phyloP scores from a whole-genome alignment of 1,140 invertebrate species.

The Euwallacea fornicatus region DNA sequence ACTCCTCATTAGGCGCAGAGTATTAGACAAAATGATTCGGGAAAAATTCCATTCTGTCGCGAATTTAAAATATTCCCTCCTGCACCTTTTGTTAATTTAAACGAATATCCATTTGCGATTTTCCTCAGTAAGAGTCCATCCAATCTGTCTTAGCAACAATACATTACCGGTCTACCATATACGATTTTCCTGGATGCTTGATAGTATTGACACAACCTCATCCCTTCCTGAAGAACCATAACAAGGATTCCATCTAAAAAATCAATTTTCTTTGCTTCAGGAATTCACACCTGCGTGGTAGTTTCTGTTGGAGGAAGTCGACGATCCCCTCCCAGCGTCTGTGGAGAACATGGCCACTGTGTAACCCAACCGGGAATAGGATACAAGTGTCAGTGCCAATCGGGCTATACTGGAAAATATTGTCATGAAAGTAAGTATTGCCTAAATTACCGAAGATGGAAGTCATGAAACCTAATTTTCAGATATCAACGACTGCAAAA shows the following conservation, averaged over 20 bases:
- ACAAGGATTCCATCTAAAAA: not conserved
- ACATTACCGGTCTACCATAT: not conserved
- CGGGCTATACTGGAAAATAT: constrained; percentile 75
- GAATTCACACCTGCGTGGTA: constrained; percentile 58
- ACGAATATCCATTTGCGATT: too few relatives aligned
- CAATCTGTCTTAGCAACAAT: too few relatives aligned
- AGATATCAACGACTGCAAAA: constrained; percentile 72
- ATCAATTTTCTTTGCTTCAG: constrained; percentile 37
- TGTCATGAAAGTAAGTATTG: constrained; percentile 70
- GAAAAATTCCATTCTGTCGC: too few relatives aligned
- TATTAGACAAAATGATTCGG: too few relatives aligned
- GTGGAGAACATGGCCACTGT: constrained; percentile 80
- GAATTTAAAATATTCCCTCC: too few relatives aligned
- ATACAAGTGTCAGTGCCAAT: constrained; percentile 72
- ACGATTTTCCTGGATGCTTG: not conserved
- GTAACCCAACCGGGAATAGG: constrained; percentile 63
- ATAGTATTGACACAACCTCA: not conserved
- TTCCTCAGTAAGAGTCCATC: too few relatives aligned
- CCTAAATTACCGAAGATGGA: not conserved
- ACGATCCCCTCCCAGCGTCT: constrained; percentile 56
- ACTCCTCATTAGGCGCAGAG: too few relatives aligned
- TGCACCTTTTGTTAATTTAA: too few relatives aligned
- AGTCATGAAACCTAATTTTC: not conserved
- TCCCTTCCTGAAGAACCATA: not conserved
- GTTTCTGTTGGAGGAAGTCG: constrained; percentile 53